phyloP scores from a whole-genome alignment of 1,140 invertebrate genomes.

The Trichonephila clavipes region DNA sequence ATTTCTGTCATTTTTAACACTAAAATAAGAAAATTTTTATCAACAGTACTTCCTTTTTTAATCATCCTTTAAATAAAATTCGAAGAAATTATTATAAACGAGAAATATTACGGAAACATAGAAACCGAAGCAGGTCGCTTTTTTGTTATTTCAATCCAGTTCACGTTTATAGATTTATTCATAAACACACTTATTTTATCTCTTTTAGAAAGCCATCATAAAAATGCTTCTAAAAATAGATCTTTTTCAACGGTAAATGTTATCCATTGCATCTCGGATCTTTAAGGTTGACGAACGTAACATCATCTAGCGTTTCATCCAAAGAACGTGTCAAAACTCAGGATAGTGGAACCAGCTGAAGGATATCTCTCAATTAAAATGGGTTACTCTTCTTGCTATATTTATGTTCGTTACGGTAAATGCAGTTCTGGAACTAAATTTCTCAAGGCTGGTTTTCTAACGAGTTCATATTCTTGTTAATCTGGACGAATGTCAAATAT shows the following conservation, averaged over 20 bases:
- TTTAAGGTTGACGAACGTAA: conserved; percentile 31
- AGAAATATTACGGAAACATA: background rate
- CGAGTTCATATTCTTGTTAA: background rate
- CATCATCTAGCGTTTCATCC: background rate
- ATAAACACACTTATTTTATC: background rate
- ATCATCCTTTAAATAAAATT: background rate
- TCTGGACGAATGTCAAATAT: background rate
- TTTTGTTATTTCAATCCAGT: background rate
- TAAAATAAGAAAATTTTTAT: too few relatives aligned
- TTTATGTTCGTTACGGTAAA: conserved; percentile 31
- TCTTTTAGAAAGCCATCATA: background rate
- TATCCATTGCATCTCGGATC: conserved; percentile 20
- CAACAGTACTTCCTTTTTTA: background rate
- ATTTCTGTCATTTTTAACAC: background rate
- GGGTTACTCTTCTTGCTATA: conserved; percentile 1
- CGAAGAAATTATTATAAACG: too few relatives aligned
- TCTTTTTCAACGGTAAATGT: background rate
- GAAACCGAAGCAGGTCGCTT: background rate
- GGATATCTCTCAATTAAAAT: conserved; percentile 32
- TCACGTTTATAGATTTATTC: background rate
- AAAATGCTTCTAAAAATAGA: background rate
- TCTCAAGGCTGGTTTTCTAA: background rate
- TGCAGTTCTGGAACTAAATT: background rate
- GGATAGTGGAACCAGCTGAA: background rate
- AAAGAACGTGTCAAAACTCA: background rate